phyloP scores from a whole-genome alignment of 2,888 invertebrate genomes.

The Amphimallon solstitiale region DNA sequence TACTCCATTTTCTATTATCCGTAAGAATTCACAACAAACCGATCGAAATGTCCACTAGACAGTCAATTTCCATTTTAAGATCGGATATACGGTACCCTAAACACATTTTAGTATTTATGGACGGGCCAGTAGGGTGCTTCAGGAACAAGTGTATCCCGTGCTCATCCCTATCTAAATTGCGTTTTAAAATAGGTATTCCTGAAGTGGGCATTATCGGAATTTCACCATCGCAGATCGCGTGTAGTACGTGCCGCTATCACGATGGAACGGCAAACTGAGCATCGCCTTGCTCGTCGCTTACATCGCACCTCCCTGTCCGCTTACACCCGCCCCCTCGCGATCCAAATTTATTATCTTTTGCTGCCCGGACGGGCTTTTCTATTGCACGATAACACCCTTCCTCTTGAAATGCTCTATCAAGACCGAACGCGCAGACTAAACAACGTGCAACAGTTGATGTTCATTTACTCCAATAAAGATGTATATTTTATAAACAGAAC shows the following conservation, averaged over 20 bases:
- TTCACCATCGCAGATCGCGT: conserved; percentile 23
- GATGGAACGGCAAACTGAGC: conserved; percentile 6
- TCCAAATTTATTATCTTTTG: conserved; percentile 25
- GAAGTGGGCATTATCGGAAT: conserved; percentile 25
- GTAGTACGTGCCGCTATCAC: conserved; percentile 32
- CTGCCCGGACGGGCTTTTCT: neutral
- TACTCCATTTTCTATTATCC: too few relatives aligned
- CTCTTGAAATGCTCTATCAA: neutral
- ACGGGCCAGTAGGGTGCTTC: neutral
- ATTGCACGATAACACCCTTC: conserved; percentile 9
- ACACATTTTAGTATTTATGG: too few relatives aligned
- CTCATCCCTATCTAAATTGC: conserved; percentile 35
- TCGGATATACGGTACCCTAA: too few relatives aligned
- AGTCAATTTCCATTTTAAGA: too few relatives aligned
- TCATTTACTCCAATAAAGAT: conserved; percentile 5
- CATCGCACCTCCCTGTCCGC: neutral
- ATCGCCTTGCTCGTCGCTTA: neutral
- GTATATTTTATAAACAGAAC: too few relatives aligned
- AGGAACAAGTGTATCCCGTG: neutral
- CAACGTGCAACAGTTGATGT: conserved; percentile 26
- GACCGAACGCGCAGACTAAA: neutral
- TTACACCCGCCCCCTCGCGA: neutral
- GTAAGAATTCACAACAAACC: too few relatives aligned
- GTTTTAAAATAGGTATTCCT: conserved; percentile 38
- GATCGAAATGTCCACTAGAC: too few relatives aligned